These are phyloP conservation scores for Tragelaphus imberbis DNA, from an alignment of 2,113 vertebrate species.

Conservation along the genomic window DNA sequence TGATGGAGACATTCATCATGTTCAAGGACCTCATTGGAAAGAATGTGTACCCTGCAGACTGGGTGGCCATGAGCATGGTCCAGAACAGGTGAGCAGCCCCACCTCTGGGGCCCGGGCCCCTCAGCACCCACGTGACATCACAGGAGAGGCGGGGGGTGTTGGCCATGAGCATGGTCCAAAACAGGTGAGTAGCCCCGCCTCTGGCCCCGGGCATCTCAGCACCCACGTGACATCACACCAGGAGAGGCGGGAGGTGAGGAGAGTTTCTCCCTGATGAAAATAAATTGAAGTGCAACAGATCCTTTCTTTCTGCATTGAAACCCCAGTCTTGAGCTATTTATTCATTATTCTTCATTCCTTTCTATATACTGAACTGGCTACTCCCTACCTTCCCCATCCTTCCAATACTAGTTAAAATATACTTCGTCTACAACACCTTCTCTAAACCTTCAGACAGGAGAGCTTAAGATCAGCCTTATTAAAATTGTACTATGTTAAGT, in stretches of 20 bases:
- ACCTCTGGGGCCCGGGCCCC: accelerated
- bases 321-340: background rate
- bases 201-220: too few relatives aligned
- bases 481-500: background rate
- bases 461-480: background rate
- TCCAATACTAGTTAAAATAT: background rate
- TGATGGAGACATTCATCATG: conserved; percentile 98
- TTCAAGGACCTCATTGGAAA: conserved; percentile 97
- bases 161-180: too few relatives aligned
- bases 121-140: accelerated
- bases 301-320: background rate
- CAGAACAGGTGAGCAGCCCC: conserved; percentile 90
- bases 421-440: background rate
- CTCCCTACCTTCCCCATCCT: background rate
- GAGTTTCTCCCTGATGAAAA: background rate
- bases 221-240: too few relatives aligned
- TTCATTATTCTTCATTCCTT: background rate
- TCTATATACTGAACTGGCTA: background rate
- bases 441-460: background rate
- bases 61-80: conserved; percentile 99
- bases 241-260: too few relatives aligned
- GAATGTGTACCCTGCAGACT: conserved; percentile 95
- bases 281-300: background rate
- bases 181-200: too few relatives aligned
- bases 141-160: too few relatives aligned